phyloP scores from a whole-genome alignment of 2,797 vertebrate genomes.

The Centropyge bicolor region DNA sequence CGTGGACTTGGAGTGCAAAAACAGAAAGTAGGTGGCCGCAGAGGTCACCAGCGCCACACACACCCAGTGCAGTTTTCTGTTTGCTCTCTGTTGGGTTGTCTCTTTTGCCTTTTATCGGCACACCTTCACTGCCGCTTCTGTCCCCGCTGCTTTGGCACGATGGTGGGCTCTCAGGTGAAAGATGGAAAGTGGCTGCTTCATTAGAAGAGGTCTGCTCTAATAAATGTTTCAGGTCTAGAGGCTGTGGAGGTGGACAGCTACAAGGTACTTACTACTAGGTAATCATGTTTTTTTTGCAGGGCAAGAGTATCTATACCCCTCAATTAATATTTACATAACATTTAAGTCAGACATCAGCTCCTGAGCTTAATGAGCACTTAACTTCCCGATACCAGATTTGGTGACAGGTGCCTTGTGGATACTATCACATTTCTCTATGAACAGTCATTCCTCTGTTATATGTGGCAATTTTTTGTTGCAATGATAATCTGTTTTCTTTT shows the following conservation, averaged over 20 bases:
- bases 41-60: constrained; percentile 36
- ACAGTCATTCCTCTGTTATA: background rate
- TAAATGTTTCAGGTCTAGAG: constrained; percentile 10
- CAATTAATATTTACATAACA: constrained; percentile 3
- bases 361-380: constrained; percentile 25
- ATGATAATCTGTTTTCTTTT: background rate
- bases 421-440: background rate
- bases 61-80: background rate
- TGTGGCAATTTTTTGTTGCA: background rate
- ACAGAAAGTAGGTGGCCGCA: constrained; percentile 39
- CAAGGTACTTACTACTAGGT: background rate
- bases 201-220: constrained; percentile 32
- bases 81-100: constrained; percentile 8
- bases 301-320: constrained; percentile 2
- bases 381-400: background rate
- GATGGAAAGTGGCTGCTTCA: constrained; percentile 43
- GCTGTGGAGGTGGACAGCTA: constrained; percentile 20
- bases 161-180: constrained; percentile 6
- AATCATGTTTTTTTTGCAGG: background rate
- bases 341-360: constrained; percentile 11
- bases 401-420: background rate
- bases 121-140: constrained; percentile 23
- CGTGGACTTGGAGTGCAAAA: constrained; percentile 42
- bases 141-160: constrained; percentile 8
- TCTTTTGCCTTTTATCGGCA: constrained; percentile 27